Evolutionary conservation across 1,140 invertebrate species (phyloP), one percentile per base, ranked within the genome.

Genomic region (Pseudobourletiella spinata): DNA sequence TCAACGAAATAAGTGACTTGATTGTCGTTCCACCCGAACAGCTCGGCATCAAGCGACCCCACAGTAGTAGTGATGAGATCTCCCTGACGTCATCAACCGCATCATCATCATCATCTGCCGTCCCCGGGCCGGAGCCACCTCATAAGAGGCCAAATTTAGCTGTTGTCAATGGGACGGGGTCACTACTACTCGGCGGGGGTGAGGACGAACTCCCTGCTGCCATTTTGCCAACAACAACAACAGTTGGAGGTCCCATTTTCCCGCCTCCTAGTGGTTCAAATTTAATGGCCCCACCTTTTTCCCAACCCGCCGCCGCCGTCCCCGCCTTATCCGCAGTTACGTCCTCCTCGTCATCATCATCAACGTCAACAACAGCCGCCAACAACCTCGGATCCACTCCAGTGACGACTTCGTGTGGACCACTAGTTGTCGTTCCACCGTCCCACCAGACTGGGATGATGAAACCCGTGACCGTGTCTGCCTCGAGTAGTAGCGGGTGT

Each of bases 11-110:
- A 29, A 65, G 68, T 63, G 69, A 71, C 29, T 65, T 69, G 48
- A 72, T 71, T 66, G 65, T 70, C 24, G 65, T 71, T 58, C 62
- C 68, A 26, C 67, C 67, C 51, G 62, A 71, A 61, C 68, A 67
- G 56, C 61, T 66, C 22, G 71, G 72, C n/a, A 57, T 73, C 16
- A 72, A 73, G 55, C 57, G 72, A 48, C 57, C 72, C 20, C 64
- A 64, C 3, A 66, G 67, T 2, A 57, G 55, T 25, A 48, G 61
- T 46, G 59, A 55, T 26, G 39, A 54, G 16, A 22, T 25, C 20
- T 3, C 58, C 20, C 6, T 18, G 6, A 42, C 20, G 43, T 29
- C 6, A 2, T n/a, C 2, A 3, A 28, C 28, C 18, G 61, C 30
- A 18, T 3, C 42, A 6, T 11, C 6, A 2, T n/a, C n/a, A n/a